These are phyloP conservation scores for Aspiorhynchus laticeps DNA, from an alignment of 2,113 vertebrate genomes.

Conservation along the genomic window DNA sequence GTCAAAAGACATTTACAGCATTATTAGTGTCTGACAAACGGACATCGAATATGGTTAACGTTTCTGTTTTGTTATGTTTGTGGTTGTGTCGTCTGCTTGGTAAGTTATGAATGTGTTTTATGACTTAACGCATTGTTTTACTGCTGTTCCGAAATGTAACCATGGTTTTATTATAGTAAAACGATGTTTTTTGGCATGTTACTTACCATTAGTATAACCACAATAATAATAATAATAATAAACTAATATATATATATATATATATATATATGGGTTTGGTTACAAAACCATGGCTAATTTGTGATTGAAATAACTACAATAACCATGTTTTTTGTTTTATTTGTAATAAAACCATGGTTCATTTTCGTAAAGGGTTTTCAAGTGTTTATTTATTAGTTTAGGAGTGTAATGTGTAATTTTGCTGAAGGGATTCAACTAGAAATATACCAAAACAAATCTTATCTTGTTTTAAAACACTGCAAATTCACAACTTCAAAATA, in stretches of 20 bases:
- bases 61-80: background rate
- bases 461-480: background rate
- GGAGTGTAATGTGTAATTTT: background rate
- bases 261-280: too few relatives aligned
- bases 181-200: too few relatives aligned
- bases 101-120: background rate
- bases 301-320: too few relatives aligned
- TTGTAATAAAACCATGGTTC: background rate
- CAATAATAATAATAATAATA: too few relatives aligned
- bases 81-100: background rate
- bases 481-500: background rate
- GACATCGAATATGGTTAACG: background rate
- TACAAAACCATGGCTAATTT: too few relatives aligned
- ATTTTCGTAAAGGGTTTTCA: background rate
- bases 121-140: too few relatives aligned
- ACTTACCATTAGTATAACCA: too few relatives aligned
- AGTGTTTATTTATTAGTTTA: background rate
- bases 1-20: background rate
- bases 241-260: too few relatives aligned
- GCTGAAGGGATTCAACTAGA: background rate
- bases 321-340: too few relatives aligned
- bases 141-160: too few relatives aligned
- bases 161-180: too few relatives aligned
- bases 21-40: background rate
- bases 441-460: background rate